Evolutionary conservation across 2,888 invertebrate genomes (phyloP), one percentile per base, ranked within the genome.

Genomic region (Cheilosia pagana): DNA sequence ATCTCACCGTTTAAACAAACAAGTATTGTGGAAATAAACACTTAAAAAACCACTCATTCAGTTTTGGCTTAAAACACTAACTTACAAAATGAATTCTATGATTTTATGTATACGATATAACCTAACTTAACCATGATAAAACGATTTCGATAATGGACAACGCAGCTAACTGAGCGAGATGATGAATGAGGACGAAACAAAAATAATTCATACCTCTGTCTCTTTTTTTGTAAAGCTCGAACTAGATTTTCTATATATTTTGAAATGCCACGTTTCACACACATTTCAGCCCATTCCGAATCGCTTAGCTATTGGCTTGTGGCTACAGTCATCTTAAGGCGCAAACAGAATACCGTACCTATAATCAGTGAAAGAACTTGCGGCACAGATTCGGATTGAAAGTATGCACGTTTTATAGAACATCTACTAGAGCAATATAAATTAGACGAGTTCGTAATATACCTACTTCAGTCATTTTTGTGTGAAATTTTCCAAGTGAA

Each of bases 41-140:
- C 91, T 90, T 90, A 90, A 91, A 91, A 90, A 91, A 90, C 90
- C 90, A 90, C 90, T 91, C 91, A 91, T 90, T 90, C 89, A 92
- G 90, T 91, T 91, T 90, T 90, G 89, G 90, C 91, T 91, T 92
- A 92, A 90, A 91, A 90, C 92, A 91, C 91, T 91, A 91, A 90
- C 91, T 92, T 91, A 91, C 35, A 91, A 91, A 91, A 90, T 92
- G 86, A 91, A 90, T 91, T 92, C 91, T 91, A 91, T 92, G 92
- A 91, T 90, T 91, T 91, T 90, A 92, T 91, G 91, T 90, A 90
- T 90, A 91, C 91, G 91, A 90, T 91, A 91, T 92, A 92, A 91
- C 91, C 91, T 91, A 92, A 91, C 91, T 91, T 91, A 89, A 89
- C 88, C 89, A 91, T 91, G 91, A 91, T 91, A 91, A 91, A 89